A percentile compares a stretch with the other conserved stretches of the same genome.
Evolutionary conservation across 1,140 invertebrate species (phyloP).

Genomic region (Paralvinella palmiformis): DNA sequence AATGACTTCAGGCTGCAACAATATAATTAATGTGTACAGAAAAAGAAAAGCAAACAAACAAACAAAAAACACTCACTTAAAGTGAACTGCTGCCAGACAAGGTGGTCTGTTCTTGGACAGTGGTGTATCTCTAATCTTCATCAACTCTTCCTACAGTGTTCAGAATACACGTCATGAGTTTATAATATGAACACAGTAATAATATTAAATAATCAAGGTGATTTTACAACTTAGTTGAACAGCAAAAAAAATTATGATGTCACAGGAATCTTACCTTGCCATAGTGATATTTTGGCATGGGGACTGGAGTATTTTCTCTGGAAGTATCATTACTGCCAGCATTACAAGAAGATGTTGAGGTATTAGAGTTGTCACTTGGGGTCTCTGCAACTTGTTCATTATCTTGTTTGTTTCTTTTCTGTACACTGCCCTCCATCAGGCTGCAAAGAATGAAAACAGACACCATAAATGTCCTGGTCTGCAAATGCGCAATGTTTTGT

Average conservation of each 20-base stretch:
- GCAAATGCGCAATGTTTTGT: too few species aligned
- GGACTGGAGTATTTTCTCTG: constrained; percentile 23
- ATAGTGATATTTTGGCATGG: constrained; percentile 32
- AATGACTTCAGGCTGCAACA: constrained; percentile 4
- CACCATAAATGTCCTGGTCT: too few species aligned
- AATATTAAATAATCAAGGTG: background rate
- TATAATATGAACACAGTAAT: background rate
- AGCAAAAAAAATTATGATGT: background rate
- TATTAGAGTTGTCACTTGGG: too few species aligned
- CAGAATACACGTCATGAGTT: constrained; percentile 1
- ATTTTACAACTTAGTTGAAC: background rate
- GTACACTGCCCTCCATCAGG: too few species aligned
- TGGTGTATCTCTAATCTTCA: constrained; percentile 56
- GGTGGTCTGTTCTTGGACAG: constrained; percentile 57
- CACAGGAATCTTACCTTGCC: constrained; percentile 25
- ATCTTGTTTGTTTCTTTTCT: too few species aligned
- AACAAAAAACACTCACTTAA: constrained; percentile 49
- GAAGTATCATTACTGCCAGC: background rate
- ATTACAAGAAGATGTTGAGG: background rate
- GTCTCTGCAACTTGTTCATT: too few species aligned
- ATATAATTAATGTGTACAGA: background rate
- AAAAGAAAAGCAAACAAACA: background rate
- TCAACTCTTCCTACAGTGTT: constrained; percentile 55
- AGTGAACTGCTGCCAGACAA: constrained; percentile 56
- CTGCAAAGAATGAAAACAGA: too few species aligned